Evolutionary conservation across 1,140 invertebrate species (phyloP).

Genomic region (Venturia canescens): DNA sequence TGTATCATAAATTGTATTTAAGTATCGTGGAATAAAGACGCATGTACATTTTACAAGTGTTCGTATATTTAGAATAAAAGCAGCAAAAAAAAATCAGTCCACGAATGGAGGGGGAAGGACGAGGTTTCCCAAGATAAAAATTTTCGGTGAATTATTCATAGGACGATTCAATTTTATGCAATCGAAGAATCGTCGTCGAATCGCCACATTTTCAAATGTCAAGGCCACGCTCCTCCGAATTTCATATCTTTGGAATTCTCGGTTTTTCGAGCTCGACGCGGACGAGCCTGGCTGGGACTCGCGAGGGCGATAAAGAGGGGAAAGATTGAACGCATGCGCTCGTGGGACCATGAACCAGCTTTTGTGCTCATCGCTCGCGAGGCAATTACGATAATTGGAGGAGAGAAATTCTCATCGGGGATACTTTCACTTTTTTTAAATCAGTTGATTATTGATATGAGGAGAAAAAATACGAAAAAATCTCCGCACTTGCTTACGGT

Average conservation of each 20-base stretch:
- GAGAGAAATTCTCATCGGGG: conserved; percentile 23
- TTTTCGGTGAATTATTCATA: conserved; percentile 9
- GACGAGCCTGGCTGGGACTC: not conserved
- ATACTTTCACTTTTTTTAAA: conserved; percentile 36
- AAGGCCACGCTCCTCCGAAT: conserved; percentile 54
- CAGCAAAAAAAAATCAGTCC: conserved; percentile 13
- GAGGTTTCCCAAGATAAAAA: not conserved
- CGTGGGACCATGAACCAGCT: conserved; percentile 30
- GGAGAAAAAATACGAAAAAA: too few relatives aligned
- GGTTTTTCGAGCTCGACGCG: not conserved
- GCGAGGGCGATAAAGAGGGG: not conserved
- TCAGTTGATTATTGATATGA: conserved; percentile 9
- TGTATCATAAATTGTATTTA: conserved; percentile 62
- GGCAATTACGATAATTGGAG: conserved; percentile 31
- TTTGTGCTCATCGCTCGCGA: conserved; percentile 24
- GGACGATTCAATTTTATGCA: not conserved
- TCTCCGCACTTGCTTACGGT: not conserved
- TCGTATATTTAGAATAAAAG: conserved; percentile 39
- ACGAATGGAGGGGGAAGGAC: not conserved
- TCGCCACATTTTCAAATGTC: conserved; percentile 60
- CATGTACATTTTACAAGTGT: conserved; percentile 60
- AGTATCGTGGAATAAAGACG: conserved; percentile 52
- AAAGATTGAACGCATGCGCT: conserved; percentile 12
- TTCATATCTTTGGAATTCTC: conserved; percentile 9
- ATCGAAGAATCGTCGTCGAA: conserved; percentile 8